Evolutionary conservation across 2,888 invertebrate genomes (phyloP), one percentile per base, ranked within the genome.

Genomic region (Callyntrura sp.): DNA sequence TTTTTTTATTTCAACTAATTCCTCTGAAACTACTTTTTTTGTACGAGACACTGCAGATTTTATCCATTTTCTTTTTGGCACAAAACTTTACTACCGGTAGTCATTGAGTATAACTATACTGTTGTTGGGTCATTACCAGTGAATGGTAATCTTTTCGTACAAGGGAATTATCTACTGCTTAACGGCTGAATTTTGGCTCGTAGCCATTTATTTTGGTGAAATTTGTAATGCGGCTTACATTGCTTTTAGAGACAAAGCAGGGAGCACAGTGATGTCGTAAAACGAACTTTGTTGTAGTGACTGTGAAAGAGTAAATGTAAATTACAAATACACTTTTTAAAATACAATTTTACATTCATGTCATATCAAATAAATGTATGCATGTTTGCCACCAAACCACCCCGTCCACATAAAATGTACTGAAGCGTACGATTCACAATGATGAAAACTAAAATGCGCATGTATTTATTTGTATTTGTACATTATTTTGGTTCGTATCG

Each of bases 21-120:
- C 85, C 73, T 68, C 60, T 55, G 28, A 62, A 62, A 60, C n/a
- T 79, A 55, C 45, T 65, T 84, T 81, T n/a, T 85, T 86, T 57
- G 70, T 68, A 65, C 60, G 76, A 55, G 48, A 20, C 20, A 51
- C 81, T 82, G 73, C 62, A 82, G 65, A 76, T 85, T 85, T 85
- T 82, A 82, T 82, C 55, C 85, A 60, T 82, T 85, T 60, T 82
- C 23, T 81, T 79, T 79, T 82, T 85, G 90, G 90, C 90, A 88
- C 88, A 62, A 84, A 84, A 88, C 84, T 84, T 84, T 84, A 88
- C 78, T 51, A 84, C 83, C 83, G 83, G 83, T 83, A 84, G 88
- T 84, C 88, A 88, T 88, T 78, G 78, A 81, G 35, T 60, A 43
- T 45, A 28, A 48, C 73, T 73, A 82, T 88, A 79, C 82, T 81